Base-by-base conservation (phyloP, 2,113 vertebrate species). In the Hyla sarda region DNA sequence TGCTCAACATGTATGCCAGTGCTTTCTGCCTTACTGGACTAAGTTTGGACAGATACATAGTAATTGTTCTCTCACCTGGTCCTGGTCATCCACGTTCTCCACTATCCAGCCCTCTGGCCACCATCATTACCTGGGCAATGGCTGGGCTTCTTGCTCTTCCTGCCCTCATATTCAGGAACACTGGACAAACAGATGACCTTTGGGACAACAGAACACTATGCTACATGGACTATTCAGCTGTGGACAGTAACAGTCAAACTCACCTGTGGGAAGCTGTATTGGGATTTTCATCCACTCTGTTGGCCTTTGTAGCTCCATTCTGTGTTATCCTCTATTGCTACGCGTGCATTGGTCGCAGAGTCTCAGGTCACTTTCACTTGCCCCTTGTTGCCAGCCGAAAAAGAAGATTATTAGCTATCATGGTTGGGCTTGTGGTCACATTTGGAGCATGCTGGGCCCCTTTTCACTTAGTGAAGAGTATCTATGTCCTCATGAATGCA, bases 1-100 rank as follows among this genome's bases (percentile, higher is more conserved):
- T 97, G 0, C 95, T 99, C 86, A 99, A 98, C 93, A 99, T 99
- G 98, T 98, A 98, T 0, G 97, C 97, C 92, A 99, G 98, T 0
- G 96, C 99, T 87, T 99, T 99, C 93, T 98, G 96, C 84, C 95
- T 99, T 65, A 99, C 97, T 0, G 95, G 96, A 83, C 97, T 99
- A 86, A 99, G 97, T 84, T 93, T 98, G 16, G 98, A 98, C 91
- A 95, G 98, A 50, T 99, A 99, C 93, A 93, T 96, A 92, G 96
- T 97, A 88, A 95, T 99, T 3, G 96, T 96, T 17, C 93, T 83
- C 89, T 96, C 91, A 0, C 91, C 91, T 89, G 95, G 94, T 73
- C 92, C 93, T 0, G 92, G 92, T 2, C 92, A 84, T 74, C 90
- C 89, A 90, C 88, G 94, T 87, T 23, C 93, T 5, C 87, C 90